Evolutionary conservation across 2,888 invertebrate species (phyloP).

Genomic region (Hyposoter didymator): DNA sequence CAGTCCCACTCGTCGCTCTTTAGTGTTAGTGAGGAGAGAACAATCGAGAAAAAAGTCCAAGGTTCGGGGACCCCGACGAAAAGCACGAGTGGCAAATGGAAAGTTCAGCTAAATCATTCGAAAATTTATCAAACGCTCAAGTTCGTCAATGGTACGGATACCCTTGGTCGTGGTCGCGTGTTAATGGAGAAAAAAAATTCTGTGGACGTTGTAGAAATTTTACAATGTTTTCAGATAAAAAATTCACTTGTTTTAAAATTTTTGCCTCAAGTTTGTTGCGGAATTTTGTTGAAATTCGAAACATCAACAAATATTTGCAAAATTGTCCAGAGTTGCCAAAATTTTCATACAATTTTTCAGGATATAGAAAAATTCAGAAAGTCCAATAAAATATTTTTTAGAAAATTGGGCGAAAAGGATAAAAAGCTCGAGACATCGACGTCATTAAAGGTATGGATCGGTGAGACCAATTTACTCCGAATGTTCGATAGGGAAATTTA

Average conservation of each 20-base stretch:
- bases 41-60: constrained; percentile 36
- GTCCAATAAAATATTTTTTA: no score
- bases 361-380: neutral
- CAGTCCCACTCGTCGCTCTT: constrained; percentile 79
- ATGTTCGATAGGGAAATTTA: no score
- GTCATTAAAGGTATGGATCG: no score
- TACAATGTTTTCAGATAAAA: neutral
- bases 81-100: constrained; percentile 77
- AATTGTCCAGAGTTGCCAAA: neutral
- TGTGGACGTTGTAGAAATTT: neutral
- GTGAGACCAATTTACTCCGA: no score
- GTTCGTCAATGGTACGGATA: constrained; percentile 12
- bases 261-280: neutral
- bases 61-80: constrained; percentile 58
- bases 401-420: no score
- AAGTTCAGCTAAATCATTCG: constrained; percentile 72
- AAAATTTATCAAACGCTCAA: constrained; percentile 1
- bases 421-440: no score
- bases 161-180: constrained; percentile 12
- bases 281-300: neutral
- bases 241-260: neutral
- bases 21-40: constrained; percentile 43
- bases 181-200: constrained; percentile 24
- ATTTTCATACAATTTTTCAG: neutral
- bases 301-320: neutral